Base-by-base conservation (phyloP, 2,113 vertebrate species). In the Leucosticte australis region DNA sequence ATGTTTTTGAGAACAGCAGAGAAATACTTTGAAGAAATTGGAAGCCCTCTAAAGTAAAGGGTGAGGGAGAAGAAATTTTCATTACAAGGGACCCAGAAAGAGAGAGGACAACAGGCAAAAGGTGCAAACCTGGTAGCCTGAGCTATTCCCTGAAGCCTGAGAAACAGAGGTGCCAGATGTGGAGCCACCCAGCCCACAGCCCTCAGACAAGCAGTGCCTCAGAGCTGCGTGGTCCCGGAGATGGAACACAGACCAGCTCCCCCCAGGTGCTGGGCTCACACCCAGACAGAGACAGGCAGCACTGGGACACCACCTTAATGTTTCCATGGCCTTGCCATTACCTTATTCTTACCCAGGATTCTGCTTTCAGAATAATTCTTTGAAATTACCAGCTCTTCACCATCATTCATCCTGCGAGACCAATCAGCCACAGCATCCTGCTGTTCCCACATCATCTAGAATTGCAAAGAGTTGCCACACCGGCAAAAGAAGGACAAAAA, bases 181-280 rank as follows among this genome's bases (percentile, higher is more conserved):
- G 28, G 27, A 60, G 75, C 8, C 24, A 14, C 3, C 10, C 1
- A 1, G 44, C 20, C 1, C 39, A 5, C 0, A 4, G 65, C 21
- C 30, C 56, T 30, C 59, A 13, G 33, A 47, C 0, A 1, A 33
- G 62, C 2, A 0, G 21, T 16, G 47, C 28, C 46, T n/a, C 59
- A 10, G 63, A 0, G 0, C 3, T 42, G 23, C 1, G 7, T 2
- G 5, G 4, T 55, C 2, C 80, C 6, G 18, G 21, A 27, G 33
- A 9, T 8, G 46, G 53, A 49, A 19, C n/a, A 11, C 18, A 2
- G n/a, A 28, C 6, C 2, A 4, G 15, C 2, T 42, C 26, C 9
- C 41, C 5, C 15, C 9, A 1, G 7, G 52, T 1, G 28, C 31
- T 17, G 0, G 1, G 1, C 39, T 31, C 56, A 11, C n/a, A 23